A percentile compares a stretch with the other conserved stretches of the same genome.
Evolutionary conservation across 2,888 invertebrate species (phyloP).

Genomic region (Acleris literana): DNA sequence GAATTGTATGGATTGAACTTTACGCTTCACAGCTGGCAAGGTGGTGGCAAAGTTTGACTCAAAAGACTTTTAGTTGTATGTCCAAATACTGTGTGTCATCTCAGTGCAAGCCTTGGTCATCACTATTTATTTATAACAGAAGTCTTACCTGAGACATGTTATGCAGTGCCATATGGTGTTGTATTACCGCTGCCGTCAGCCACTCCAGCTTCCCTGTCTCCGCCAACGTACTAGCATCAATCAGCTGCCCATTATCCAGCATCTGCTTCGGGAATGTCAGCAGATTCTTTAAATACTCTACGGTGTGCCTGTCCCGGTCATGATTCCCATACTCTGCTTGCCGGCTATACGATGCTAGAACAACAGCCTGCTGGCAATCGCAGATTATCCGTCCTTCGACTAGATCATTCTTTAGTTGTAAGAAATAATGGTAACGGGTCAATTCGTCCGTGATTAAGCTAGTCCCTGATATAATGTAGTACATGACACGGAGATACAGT

Average conservation of each 20-base stretch:
- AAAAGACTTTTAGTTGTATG: too few species aligned
- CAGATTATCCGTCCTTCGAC: constrained; percentile 96
- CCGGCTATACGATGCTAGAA: constrained; percentile 96
- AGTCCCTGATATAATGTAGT: constrained; percentile 95
- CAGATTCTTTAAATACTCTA: constrained; percentile 95
- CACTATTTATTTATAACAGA: too few species aligned
- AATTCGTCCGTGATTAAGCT: constrained; percentile 95
- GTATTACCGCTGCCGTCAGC: constrained; percentile 90
- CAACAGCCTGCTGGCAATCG: constrained; percentile 94
- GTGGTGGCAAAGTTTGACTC: too few species aligned
- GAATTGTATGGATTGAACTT: too few species aligned
- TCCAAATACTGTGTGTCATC: too few species aligned
- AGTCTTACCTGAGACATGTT: constrained; percentile 87
- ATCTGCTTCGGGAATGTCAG: constrained; percentile 95
- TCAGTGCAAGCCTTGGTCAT: too few species aligned
- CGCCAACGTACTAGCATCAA: constrained; percentile 78
- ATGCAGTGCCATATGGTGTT: constrained; percentile 88
- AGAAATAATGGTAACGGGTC: constrained; percentile 97
- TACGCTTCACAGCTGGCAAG: too few species aligned
- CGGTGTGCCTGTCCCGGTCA: constrained; percentile 93
- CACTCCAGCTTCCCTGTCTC: constrained; percentile 89
- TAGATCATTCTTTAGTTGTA: constrained; percentile 97
- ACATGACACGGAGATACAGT: constrained; percentile 96
- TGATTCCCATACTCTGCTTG: constrained; percentile 98
- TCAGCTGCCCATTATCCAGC: constrained; percentile 74